Evolutionary conservation across 2,888 invertebrate genomes (phyloP), one percentile per base, ranked within the genome.

Genomic region (Calameuta filiformis): DNA sequence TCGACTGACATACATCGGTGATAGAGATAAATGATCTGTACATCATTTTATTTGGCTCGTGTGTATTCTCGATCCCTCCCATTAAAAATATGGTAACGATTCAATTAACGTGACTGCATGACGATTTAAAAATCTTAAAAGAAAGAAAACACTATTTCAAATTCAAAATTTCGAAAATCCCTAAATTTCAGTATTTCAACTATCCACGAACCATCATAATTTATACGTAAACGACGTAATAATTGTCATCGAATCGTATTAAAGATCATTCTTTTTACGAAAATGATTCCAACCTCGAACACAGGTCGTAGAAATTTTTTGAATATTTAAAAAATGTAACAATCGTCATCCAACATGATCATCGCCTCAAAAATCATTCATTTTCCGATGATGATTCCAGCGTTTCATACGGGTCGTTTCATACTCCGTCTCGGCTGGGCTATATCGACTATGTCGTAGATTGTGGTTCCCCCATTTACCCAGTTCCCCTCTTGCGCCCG

Each of bases 391-490:
- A 40, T 15, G 40, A 56, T 56, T 56, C 56, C 56, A 56, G 23
- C 56, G 1, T 23, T 56, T 6, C 23, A 12, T 71, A 71, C 71
- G 71, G 31, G 12, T 34, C 71, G 71, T 33, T 34, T 33, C 71
- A 31, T 31, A 23, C 71, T 6, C 11, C 33, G 71, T 31, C 71
- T 71, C 71, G 15, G 71, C 77, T 77, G 78, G 78, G 34, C 73
- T 77, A 74, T 79, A 77, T 82, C 81, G 83, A 81, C 79, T 80
- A 80, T 82, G 82, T 86, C 87, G 87, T 89, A 89, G 90, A 90
- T 89, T 88, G 90, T 89, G 88, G 89, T 90, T 91, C 91, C 90
- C 90, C 91, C 90, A 91, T 91, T 91, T 91, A 91, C 91, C 90
- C 90, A 91, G 90, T 91, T 91, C 89, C 87, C 87, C 88, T 85